phyloP scores from a whole-genome alignment of 2,888 invertebrate genomes.

The Temnothorax ravouxi region DNA sequence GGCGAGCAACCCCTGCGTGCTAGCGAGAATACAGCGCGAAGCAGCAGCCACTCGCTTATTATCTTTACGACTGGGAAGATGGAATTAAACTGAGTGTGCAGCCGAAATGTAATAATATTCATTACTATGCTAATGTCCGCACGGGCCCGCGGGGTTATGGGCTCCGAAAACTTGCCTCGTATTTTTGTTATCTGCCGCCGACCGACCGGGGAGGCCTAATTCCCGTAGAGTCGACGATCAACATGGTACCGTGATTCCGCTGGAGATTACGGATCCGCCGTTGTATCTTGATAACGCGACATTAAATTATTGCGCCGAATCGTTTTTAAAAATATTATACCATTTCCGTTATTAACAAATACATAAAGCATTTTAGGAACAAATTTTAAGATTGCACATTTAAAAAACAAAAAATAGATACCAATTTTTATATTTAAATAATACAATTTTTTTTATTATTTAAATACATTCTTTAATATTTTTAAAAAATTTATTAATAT shows the following conservation, averaged over 20 bases:
- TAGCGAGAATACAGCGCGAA: conserved; percentile 73
- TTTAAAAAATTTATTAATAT: background rate
- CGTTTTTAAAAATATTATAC: background rate
- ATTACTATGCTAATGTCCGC: conserved; percentile 86
- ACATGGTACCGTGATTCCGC: conserved; percentile 35
- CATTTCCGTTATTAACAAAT: conserved; percentile 5
- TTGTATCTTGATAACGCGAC: conserved; percentile 44
- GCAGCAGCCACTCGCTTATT: conserved; percentile 85
- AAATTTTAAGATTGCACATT: background rate
- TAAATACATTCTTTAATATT: background rate
- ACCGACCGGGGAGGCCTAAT: conserved; percentile 72
- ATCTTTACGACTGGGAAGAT: conserved; percentile 86
- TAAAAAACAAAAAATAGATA: background rate
- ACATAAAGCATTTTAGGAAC: background rate
- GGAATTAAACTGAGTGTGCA: conserved; percentile 86
- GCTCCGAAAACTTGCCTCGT: conserved; percentile 84
- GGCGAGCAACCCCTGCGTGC: conserved; percentile 42
- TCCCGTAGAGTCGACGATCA: conserved; percentile 57
- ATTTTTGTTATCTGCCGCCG: conserved; percentile 85
- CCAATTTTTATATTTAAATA: background rate
- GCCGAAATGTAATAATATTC: conserved; percentile 86
- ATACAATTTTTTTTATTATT: background rate
- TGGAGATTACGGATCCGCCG: conserved; percentile 16
- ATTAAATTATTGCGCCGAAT: conserved; percentile 16
- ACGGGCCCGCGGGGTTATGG: conserved; percentile 80